Conservation (phyloP, 1,140 invertebrate genomes). For the Antheraea pernyi region DNA sequence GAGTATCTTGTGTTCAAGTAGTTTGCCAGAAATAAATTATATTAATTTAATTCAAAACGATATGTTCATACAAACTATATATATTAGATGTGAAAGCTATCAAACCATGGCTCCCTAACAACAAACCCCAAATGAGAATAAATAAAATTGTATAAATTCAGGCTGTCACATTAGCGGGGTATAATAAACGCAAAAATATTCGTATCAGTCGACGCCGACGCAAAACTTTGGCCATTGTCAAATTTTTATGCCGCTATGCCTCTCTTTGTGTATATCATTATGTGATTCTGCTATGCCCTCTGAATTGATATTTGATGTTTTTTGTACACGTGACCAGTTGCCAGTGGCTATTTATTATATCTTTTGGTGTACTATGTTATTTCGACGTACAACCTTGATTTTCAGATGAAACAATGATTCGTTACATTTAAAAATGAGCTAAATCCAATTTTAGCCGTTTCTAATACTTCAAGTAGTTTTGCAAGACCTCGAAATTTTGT, state of each 20-base stretch:
- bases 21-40: too few relatives aligned
- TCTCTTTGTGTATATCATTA: slow-evolving; percentile 14
- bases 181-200: slow-evolving; percentile 51
- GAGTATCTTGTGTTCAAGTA: too few relatives aligned
- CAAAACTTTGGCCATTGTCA: slow-evolving; percentile 33
- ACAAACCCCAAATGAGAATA: neutral
- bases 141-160: slow-evolving; percentile 37
- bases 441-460: too few relatives aligned
- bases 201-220: slow-evolving; percentile 30
- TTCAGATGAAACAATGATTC: neutral
- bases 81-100: too few relatives aligned
- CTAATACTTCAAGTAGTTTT: too few relatives aligned
- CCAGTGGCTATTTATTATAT: neutral
- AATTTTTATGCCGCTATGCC: neutral
- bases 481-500: too few relatives aligned
- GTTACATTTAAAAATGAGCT: too few relatives aligned
- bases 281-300: slow-evolving; percentile 43
- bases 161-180: slow-evolving; percentile 55
- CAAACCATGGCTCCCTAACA: neutral
- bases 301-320: slow-evolving; percentile 28
- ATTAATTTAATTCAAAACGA: too few relatives aligned
- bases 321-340: slow-evolving; percentile 1
- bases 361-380: neutral
- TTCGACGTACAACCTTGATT: neutral
- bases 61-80: too few relatives aligned